Base-by-base conservation (phyloP, 2,888 invertebrate genomes). In the Trissolcus brochymenae region DNA sequence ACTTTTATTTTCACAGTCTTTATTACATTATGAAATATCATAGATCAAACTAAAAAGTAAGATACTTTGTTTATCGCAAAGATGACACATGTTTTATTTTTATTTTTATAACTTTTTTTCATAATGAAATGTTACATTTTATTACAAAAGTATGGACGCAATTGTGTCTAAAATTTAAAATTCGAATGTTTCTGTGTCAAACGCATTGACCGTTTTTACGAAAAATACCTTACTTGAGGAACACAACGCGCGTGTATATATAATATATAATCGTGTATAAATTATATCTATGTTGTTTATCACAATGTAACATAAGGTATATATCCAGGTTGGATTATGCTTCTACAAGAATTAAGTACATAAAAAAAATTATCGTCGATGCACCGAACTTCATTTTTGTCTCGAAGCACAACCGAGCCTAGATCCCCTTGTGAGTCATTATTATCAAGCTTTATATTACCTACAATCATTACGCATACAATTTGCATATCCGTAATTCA, bases 221-320 rank as follows among this genome's bases (percentile, higher is more conserved):
- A 74, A 80, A 80, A 81, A 81, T 75, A 78, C 78, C 76, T 75
- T 76, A 77, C 75, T 67, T 74, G 59, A 75, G 74, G 68, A 79
- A 79, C 73, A 74, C 76, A 68, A 72, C 76, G 76, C 64, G 65
- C 79, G 55, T 74, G 50, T 76, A 72, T 79, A 72, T 66, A 73
- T 79, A 75, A 73, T 79, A 64, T 74, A 71, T 82, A 67, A 75
- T 76, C 80, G 66, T 80, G 56, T 79, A 72, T 79, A 67, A 81
- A 9, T 76, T 75, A 75, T 81, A 78, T 81, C 67, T 81, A 79
- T 81, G 76, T 79, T 72, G 78, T 82, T 83, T 86, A 87, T 87
- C 86, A 87, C 86, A 86, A 82, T 86, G 82, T 75, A 85, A 86
- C 86, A 85, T 82, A 86, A 86, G 82, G 79, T 84, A 82, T 82